A percentile compares a stretch with the other conserved stretches of the same genome.
Conservation (phyloP, 2,113 vertebrate species). For the Hylia prasina region DNA sequence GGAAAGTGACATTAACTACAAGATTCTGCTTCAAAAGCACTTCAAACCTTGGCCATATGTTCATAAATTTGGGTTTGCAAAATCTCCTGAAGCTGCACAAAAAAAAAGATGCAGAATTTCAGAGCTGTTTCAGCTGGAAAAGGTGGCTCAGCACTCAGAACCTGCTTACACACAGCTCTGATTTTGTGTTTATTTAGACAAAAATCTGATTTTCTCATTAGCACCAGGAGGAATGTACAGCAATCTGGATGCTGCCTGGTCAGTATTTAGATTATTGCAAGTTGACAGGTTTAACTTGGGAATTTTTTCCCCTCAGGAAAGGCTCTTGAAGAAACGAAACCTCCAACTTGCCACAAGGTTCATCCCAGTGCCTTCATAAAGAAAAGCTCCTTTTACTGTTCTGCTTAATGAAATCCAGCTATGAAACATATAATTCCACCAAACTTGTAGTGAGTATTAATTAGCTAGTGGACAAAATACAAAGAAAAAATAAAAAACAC, state of each 20-base stretch:
- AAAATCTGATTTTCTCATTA: slow-evolving; percentile 60
- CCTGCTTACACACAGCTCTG: slow-evolving; percentile 40
- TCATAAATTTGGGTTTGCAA: slow-evolving; percentile 4
- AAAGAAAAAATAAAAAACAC: background rate
- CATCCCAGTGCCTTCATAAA: slow-evolving; percentile 4
- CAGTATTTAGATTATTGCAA: background rate
- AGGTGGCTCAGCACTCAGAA: slow-evolving; percentile 12
- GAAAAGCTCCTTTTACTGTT: background rate
- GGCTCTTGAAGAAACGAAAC: slow-evolving; percentile 45
- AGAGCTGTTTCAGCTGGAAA: slow-evolving; percentile 40
- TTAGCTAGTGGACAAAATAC: background rate
- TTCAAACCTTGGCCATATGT: background rate
- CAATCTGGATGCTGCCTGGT: slow-evolving; percentile 25
- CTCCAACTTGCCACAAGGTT: background rate
- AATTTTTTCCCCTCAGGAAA: background rate
- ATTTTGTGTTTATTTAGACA: slow-evolving; percentile 48
- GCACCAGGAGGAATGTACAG: slow-evolving; percentile 25
- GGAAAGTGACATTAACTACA: background rate
- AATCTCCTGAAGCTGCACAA: background rate
- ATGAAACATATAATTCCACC: background rate
- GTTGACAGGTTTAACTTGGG: slow-evolving; percentile 2
- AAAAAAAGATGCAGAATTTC: background rate
- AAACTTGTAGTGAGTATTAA: background rate
- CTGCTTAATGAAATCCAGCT: slow-evolving; percentile 42
- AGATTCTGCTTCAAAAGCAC: slow-evolving; percentile 25